Percentiles rank a stretch among this genome's conserved stretches.
Evolutionary conservation across 2,113 vertebrate genomes (phyloP).

Genomic region (Charadrius vociferus): DNA sequence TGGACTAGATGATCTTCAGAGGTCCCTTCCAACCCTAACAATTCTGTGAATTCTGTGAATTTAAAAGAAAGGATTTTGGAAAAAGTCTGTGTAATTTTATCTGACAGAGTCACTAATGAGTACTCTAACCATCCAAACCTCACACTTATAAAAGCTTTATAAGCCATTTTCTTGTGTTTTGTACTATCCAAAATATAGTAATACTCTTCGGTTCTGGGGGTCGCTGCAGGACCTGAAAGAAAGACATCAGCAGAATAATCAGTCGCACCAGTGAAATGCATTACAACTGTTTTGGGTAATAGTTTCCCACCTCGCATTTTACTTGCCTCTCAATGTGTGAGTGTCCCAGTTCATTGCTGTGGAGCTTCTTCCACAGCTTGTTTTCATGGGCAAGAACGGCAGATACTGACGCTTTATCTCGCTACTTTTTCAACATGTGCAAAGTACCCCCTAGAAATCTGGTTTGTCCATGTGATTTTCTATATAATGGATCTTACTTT

Average conservation of each 20-base stretch:
- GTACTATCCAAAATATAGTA: neutral
- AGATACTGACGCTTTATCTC: neutral
- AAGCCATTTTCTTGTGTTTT: neutral
- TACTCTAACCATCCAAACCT: neutral
- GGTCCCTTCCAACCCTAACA: no score
- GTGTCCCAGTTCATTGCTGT: neutral
- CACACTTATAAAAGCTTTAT: neutral
- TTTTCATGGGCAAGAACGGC: neutral
- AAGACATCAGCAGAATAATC: neutral
- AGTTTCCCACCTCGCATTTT: neutral
- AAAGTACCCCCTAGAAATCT: neutral
- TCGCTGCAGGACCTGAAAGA: neutral
- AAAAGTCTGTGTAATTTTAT: fast-evolving
- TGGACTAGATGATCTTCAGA: no score
- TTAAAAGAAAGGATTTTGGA: neutral
- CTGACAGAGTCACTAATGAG: neutral
- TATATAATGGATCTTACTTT: fast-evolving
- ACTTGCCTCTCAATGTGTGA: neutral
- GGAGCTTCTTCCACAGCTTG: neutral
- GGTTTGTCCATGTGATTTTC: neutral
- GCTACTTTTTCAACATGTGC: neutral
- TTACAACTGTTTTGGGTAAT: neutral
- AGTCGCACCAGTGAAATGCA: neutral
- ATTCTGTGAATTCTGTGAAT: no score
- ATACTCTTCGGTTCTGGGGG: neutral